A percentile compares a stretch with the other conserved stretches of the same genome.
These are phyloP conservation scores for Scolopax bukidnonensis DNA, from an alignment of 2,797 vertebrate genomes.

Conservation along the genomic window DNA sequence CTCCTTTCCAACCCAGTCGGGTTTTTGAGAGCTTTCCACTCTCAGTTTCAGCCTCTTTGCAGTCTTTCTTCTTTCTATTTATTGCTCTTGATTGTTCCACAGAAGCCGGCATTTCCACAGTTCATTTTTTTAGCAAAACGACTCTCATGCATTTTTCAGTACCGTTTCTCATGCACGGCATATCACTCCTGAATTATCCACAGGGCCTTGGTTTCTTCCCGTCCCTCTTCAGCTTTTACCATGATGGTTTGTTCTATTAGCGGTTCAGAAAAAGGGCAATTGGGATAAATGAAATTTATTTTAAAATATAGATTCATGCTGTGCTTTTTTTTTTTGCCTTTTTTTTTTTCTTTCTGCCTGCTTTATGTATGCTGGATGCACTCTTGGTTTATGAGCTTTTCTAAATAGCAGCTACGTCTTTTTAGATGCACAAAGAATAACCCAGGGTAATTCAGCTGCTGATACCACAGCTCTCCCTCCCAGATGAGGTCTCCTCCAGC, in stretches of 20 bases:
- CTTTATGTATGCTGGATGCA: not conserved
- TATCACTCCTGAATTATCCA: constrained; percentile 11
- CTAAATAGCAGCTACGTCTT: not conserved
- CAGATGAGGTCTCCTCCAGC: not conserved
- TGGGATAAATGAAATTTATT: not conserved
- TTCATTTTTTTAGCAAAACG: not conserved
- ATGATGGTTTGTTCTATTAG: not conserved
- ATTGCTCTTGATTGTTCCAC: not conserved
- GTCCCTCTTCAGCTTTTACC: not conserved
- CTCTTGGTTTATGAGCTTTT: constrained; percentile 4
- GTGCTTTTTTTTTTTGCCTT: not conserved
- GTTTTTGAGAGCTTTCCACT: not conserved
- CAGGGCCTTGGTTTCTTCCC: not conserved
- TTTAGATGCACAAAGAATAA: not conserved
- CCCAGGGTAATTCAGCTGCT: not conserved
- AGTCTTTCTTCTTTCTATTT: not conserved
- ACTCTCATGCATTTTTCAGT: constrained; percentile 33
- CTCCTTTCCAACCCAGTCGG: not conserved
- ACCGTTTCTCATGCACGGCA: not conserved
- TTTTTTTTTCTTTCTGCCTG: too few relatives aligned
- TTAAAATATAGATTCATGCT: not conserved
- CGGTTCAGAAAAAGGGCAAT: not conserved
- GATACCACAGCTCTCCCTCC: not conserved
- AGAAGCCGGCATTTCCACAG: not conserved
- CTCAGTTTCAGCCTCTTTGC: not conserved